Evolutionary conservation across 2,797 vertebrate genomes (phyloP).

Genomic region (Catamblyrhynchus diadema): DNA sequence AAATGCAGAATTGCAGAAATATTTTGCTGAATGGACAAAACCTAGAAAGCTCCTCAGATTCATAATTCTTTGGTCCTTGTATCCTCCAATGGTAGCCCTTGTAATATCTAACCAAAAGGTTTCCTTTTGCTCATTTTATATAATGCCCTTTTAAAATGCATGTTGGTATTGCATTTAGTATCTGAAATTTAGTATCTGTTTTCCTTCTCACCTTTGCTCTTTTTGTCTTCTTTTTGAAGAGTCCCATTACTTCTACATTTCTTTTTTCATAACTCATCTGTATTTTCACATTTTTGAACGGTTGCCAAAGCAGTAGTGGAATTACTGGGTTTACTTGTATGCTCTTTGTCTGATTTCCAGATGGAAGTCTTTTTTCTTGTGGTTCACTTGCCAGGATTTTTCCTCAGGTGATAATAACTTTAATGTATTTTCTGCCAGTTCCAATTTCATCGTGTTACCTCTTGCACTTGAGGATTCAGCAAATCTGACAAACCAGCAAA

Average conservation of each 20-base stretch:
- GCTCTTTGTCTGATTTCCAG: constrained; percentile 24
- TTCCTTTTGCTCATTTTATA: background rate
- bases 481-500: background rate
- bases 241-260: background rate
- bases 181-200: background rate
- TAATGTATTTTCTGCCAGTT: constrained; percentile 57
- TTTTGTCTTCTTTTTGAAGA: background rate
- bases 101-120: background rate
- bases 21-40: background rate
- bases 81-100: background rate
- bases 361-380: constrained; percentile 22
- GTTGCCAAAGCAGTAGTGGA: background rate
- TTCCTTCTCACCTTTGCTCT: background rate
- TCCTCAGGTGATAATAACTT: constrained; percentile 49
- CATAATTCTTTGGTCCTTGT: background rate
- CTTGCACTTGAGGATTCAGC: constrained; percentile 1
- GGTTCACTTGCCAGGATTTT: constrained; percentile 18
- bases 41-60: background rate
- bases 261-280: background rate
- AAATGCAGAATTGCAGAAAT: constrained; percentile 12
- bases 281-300: background rate
- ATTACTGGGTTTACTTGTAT: background rate
- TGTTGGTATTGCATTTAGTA: background rate
- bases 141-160: background rate
- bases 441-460: constrained; percentile 34